Percentiles rank a stretch among this genome's conserved stretches.
Conservation (phyloP, 2,797 vertebrate species). For the Pteropus rufus region DNA sequence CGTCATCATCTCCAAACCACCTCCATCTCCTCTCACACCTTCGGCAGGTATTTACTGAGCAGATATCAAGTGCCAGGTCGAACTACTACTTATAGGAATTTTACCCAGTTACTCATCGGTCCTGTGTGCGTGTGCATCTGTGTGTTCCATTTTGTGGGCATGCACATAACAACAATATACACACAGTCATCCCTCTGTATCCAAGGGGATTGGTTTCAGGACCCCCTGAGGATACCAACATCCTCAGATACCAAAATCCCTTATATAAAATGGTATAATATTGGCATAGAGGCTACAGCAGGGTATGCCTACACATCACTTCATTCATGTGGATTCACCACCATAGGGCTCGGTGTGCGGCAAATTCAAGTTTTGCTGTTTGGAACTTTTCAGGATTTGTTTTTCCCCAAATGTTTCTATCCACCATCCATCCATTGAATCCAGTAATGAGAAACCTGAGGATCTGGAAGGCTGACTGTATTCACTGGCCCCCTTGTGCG, state of each 20-base stretch:
- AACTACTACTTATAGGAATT: background rate
- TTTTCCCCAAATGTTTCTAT: background rate
- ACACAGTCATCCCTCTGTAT: background rate
- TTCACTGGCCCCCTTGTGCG: background rate
- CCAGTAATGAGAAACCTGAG: background rate
- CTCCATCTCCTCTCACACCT: background rate
- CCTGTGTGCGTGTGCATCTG: background rate
- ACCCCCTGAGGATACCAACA: no score
- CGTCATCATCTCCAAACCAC: background rate
- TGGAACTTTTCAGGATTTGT: background rate
- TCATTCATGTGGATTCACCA: background rate
- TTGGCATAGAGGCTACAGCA: background rate
- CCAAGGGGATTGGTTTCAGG: no score
- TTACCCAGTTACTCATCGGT: rapidly evolving
- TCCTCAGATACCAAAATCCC: background rate
- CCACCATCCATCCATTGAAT: background rate
- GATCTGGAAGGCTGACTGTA: background rate
- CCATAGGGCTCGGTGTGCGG: background rate
- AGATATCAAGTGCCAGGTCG: background rate
- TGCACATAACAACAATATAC: background rate
- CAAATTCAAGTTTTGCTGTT: background rate
- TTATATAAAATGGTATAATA: background rate
- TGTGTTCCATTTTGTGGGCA: background rate
- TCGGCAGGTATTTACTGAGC: background rate
- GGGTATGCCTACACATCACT: background rate